Evolutionary conservation across 1,140 invertebrate species (phyloP), one percentile per base, ranked within the genome.

Genomic region (Gonatopus flavifemur): DNA sequence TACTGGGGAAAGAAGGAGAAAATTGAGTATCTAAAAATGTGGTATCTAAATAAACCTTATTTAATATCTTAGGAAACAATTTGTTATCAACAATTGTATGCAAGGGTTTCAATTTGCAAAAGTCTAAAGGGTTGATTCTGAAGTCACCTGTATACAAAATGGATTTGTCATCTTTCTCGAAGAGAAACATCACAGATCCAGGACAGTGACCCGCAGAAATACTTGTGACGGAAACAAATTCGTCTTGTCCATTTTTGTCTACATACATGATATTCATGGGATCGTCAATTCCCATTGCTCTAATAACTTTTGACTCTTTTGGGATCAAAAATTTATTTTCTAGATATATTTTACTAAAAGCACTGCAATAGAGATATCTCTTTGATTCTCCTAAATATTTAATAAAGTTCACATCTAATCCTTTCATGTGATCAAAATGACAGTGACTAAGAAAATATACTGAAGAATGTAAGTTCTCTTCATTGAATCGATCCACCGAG

Each of bases 61-160:
- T 76, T 22, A 89, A 79, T 13, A 58, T 62, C 61, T 82, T 84
- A 0, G 81, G 72, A 8, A 48, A 30, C 8, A 41, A 16, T 46
- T 25, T 53, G 7, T 56, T 51, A 19, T 74, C 69, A 39, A 73
- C 57, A 3, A 13, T 42, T 48, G 77, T 59, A 62, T 86, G 81
- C 2, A 89, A 74, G 2, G 76, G 59, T 36, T 72, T 76, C 45
- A 84, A 76, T 53, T 82, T 83, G n/a, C 68, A 42, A 8, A 86
- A 66, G 56, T 86, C 82, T 2, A 63, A 62, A 0, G 67, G 41
- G 47, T 78, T 73, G 6, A 87, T 78, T 59, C 87, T 75, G 67
- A 87, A 89, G 67, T 90, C 88, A 0, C 88, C 88, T 0, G 87
- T 89, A 55, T 85, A 88, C 4, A 90, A 70, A 48, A 89, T 67